Percentiles rank a stretch among this genome's conserved stretches.
These are phyloP conservation scores for Ips typographus DNA, from an alignment of 1,140 invertebrate species.

Conservation along the genomic window DNA sequence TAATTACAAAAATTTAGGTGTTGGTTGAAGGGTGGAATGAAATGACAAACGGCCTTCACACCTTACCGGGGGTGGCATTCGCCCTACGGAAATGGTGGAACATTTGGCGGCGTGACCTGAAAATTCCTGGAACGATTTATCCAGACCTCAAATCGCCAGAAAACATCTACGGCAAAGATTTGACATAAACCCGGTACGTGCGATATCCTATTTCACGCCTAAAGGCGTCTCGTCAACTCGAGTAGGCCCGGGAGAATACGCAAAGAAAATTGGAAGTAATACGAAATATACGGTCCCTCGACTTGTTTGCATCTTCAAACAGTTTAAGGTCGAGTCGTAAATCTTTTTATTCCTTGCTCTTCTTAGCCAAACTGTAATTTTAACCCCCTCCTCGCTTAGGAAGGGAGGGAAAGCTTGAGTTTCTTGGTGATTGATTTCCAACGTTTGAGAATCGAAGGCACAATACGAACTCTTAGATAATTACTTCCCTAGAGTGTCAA, in stretches of 20 bases:
- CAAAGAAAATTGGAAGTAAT: conserved; percentile 27
- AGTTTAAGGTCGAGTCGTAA: conserved; percentile 24
- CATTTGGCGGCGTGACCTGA: not conserved
- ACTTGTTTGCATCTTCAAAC: conserved; percentile 23
- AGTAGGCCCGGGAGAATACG: conserved; percentile 16
- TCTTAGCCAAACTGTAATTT: conserved; percentile 4
- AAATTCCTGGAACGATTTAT: conserved; percentile 1
- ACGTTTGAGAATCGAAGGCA: no score
- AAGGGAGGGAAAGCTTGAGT: no score
- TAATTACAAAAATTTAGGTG: no score
- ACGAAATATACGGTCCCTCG: conserved; percentile 23
- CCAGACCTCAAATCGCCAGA: not conserved
- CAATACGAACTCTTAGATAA: no score
- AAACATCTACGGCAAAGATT: conserved; percentile 9
- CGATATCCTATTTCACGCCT: conserved; percentile 24
- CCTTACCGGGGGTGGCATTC: not conserved
- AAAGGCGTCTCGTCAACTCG: conserved; percentile 19
- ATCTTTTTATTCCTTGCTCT: conserved; percentile 20
- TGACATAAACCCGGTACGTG: conserved; percentile 22
- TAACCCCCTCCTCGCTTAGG: not conserved
- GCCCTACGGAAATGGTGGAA: not conserved
- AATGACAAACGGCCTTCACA: no score
- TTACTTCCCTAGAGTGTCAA: no score
- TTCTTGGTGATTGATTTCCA: no score
- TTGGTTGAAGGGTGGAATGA: no score